Conservation (phyloP, 2,888 invertebrate genomes). For the Lycocerus yunnanus region DNA sequence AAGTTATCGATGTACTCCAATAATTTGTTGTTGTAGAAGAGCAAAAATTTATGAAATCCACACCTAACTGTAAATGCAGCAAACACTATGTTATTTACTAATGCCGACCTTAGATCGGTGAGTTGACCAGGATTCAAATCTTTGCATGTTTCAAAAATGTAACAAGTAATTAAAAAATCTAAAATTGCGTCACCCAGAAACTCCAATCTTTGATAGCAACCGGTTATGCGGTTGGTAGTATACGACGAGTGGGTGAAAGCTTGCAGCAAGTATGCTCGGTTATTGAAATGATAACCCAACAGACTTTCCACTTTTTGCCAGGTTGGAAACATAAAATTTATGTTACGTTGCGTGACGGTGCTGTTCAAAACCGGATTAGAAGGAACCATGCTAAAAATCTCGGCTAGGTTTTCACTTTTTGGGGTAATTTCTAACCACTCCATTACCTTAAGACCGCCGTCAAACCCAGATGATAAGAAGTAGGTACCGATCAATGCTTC, state of each 20-base stretch:
- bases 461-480: constrained; percentile 60
- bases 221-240: constrained; percentile 78
- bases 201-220: constrained; percentile 89
- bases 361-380: constrained; percentile 53
- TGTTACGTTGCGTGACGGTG: constrained; percentile 51
- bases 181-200: constrained; percentile 91
- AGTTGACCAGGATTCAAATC: constrained; percentile 80
- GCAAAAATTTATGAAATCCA: constrained; percentile 78
- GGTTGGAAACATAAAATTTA: constrained; percentile 54
- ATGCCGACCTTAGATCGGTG: constrained; percentile 90
- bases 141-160: constrained; percentile 79
- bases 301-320: constrained; percentile 61
- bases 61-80: constrained; percentile 86
- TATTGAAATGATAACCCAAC: constrained; percentile 77
- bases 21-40: constrained; percentile 59
- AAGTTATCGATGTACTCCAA: constrained; percentile 65
- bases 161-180: constrained; percentile 86
- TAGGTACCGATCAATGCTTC: constrained; percentile 86
- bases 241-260: constrained; percentile 94
- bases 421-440: constrained; percentile 60
- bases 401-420: constrained; percentile 41
- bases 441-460: constrained; percentile 43
- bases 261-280: constrained; percentile 82
- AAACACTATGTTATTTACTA: constrained; percentile 96
- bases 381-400: constrained; percentile 39